phyloP scores from a whole-genome alignment of 2,113 vertebrate genomes.

The Archilochus colubris region DNA sequence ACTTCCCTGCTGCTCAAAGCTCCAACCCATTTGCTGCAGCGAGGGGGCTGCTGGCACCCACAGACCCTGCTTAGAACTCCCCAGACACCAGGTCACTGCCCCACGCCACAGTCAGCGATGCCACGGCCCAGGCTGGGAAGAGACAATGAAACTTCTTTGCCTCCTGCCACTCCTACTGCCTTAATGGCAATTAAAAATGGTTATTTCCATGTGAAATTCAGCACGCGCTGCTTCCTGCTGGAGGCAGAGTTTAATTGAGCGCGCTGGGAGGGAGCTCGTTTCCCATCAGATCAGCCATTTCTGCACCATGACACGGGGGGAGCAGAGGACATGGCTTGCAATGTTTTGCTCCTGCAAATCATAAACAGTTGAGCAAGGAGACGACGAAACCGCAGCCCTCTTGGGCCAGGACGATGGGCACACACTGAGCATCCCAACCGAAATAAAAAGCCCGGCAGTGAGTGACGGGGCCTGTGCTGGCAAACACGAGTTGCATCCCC shows the following conservation, averaged over 20 bases:
- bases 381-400: accelerated
- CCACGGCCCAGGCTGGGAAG: not conserved
- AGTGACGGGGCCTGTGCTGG: not conserved
- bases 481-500: constrained; percentile 1
- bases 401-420: not conserved
- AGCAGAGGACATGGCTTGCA: accelerated
- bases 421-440: accelerated
- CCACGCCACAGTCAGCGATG: too few species aligned
- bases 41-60: accelerated
- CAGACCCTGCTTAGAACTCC: accelerated
- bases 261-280: not conserved
- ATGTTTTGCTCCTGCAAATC: not conserved
- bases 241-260: not conserved
- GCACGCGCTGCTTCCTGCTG: not conserved
- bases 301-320: not conserved
- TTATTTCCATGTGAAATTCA: not conserved
- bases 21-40: not conserved
- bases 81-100: not conserved
- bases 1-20: not conserved
- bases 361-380: not conserved
- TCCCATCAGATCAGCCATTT: constrained; percentile 7
- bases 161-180: not conserved
- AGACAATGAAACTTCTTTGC: not conserved
- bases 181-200: not conserved
- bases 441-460: not conserved